Evolutionary conservation across 2,888 invertebrate genomes (phyloP), one percentile per base, ranked within the genome.

Genomic region (Vanessa cardui): DNA sequence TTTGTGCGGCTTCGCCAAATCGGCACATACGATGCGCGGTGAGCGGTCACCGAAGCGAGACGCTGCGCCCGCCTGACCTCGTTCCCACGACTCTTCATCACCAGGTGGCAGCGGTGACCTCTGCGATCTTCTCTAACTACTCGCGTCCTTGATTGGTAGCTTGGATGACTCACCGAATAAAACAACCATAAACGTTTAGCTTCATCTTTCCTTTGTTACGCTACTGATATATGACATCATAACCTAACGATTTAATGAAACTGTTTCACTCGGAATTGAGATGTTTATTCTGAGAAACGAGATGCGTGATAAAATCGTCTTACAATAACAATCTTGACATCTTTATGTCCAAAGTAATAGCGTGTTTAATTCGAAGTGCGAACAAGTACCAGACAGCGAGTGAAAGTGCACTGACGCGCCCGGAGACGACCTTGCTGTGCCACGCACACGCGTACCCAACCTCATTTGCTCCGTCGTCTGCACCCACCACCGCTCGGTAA

Each of bases 11-110:
- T 72, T 71, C 74, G 67, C 64, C 68, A 73, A 71, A 74, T 72
- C 70, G 71, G 70, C 73, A 69, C 75, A 70, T 66, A 72, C 71
- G 73, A 73, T 71, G 71, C 60, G 66, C 68, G 68, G 50, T 58
- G 82, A 76, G 85, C 77, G 78, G 76, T 71, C 87, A 83, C 71
- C 87, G 84, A 85, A 81, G 90, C 91, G 90, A 77, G 84, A 85
- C 89, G 82, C 77, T 78, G 80, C 87, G 89, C 80, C 88, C 86
- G 89, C 87, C 78, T 91, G 89, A 89, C 92, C 91, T 78, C 86
- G 85, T 92, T 92, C 91, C 83, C 92, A 92, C 92, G 90, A 73
- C 73, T 71, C 76, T 71, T 70, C 74, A 69, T 66, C 74, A 71
- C 71, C 73, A 75, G 75, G 72, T 72, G 74, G 73, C 78, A 79